Conservation (phyloP, 2,888 invertebrate species). For the Noctua fimbriata region DNA sequence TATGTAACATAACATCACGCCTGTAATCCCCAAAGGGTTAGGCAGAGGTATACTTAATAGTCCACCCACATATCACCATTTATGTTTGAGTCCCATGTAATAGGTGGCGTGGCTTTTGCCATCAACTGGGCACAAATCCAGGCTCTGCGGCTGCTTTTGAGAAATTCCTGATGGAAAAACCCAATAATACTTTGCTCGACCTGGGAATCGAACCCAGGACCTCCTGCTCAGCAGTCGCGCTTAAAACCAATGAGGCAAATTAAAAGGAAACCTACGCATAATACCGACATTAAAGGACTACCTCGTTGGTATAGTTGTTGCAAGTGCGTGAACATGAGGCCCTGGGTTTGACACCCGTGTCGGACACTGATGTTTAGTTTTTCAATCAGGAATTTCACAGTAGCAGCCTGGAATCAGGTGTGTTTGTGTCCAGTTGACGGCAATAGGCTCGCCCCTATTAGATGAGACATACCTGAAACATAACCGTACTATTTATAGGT, state of each 20-base stretch:
- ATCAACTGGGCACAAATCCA: background rate
- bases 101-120: background rate
- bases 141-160: background rate
- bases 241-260: no score
- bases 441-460: background rate
- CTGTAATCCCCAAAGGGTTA: background rate
- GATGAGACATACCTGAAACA: background rate
- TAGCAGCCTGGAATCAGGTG: no score
- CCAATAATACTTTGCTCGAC: background rate
- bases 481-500: background rate
- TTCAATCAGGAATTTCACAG: no score
- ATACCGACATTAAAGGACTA: no score
- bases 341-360: no score
- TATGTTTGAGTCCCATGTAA: background rate
- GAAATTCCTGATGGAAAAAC: background rate
- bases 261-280: no score
- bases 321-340: no score
- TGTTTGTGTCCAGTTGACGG: background rate
- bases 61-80: background rate
- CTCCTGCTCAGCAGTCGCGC: no score
- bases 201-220: background rate
- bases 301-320: no score
- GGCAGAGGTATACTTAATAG: background rate
- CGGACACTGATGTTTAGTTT: no score
- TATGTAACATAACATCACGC: background rate